Percentiles rank a stretch among this genome's conserved stretches.
phyloP scores from a whole-genome alignment of 2,888 invertebrate species.

The Eupsilia transversa region DNA sequence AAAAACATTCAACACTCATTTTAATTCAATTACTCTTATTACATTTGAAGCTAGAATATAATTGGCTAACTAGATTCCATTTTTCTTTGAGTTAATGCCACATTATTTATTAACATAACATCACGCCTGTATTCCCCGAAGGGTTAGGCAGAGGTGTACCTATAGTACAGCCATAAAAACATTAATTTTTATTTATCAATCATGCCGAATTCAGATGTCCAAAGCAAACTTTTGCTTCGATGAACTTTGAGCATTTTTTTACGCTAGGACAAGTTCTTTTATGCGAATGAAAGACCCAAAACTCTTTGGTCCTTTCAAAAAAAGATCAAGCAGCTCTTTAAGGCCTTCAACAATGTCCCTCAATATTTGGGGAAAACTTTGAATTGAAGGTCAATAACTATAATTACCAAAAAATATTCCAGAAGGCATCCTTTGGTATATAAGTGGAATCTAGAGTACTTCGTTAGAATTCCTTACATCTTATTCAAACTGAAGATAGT shows the following conservation, averaged over 20 bases:
- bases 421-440: conserved; percentile 39
- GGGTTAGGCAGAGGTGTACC: not conserved
- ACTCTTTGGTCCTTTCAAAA: conserved; percentile 36
- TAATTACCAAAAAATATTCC: conserved; percentile 51
- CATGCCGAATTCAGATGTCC: conserved; percentile 27
- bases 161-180: not conserved
- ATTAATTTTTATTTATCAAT: conserved; percentile 31
- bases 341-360: conserved; percentile 15
- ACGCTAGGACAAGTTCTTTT: conserved; percentile 26
- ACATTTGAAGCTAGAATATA: conserved; percentile 3
- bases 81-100: conserved; percentile 14
- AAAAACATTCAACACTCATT: not conserved
- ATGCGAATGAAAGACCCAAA: conserved; percentile 25
- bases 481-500: conserved; percentile 65
- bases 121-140: not conserved
- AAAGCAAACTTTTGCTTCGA: conserved; percentile 43
- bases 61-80: conserved; percentile 6
- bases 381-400: conserved; percentile 23
- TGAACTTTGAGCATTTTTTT: conserved; percentile 26
- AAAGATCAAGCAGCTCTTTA: conserved; percentile 23
- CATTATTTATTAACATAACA: conserved; percentile 31
- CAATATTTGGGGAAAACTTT: conserved; percentile 21
- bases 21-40: conserved; percentile 15
- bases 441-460: conserved; percentile 53
- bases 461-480: conserved; percentile 66